Conservation (phyloP, 2,797 vertebrate species). For the Molothrus aeneus region DNA sequence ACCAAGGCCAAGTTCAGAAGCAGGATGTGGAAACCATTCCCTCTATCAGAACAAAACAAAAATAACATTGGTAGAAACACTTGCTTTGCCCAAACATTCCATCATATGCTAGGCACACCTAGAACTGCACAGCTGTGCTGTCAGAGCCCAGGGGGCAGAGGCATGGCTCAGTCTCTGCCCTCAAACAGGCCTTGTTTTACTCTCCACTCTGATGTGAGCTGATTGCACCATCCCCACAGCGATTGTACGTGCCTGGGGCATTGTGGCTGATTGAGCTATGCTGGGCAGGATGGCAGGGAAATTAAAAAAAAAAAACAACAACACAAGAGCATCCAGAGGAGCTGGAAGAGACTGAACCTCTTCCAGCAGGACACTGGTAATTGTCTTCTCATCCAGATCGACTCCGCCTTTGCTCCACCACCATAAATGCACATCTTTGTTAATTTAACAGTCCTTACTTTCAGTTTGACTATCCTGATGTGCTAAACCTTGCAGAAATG, state of each 20-base stretch:
- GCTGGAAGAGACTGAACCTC: background rate
- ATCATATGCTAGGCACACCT: background rate
- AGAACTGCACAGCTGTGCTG: background rate
- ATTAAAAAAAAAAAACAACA: background rate
- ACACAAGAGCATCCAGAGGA: background rate
- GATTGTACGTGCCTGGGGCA: background rate
- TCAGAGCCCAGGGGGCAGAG: background rate
- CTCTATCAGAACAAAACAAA: background rate
- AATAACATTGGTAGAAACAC: background rate
- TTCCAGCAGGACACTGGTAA: background rate
- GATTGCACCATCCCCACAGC: background rate
- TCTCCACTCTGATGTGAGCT: background rate
- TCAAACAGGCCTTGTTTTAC: background rate
- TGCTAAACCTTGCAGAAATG: slow-evolving; percentile 41
- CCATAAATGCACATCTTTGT: background rate
- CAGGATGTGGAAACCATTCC: background rate
- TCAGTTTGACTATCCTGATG: background rate
- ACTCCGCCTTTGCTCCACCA: background rate
- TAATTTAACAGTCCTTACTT: background rate
- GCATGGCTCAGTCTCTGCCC: background rate
- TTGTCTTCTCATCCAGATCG: background rate
- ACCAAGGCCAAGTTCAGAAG: background rate
- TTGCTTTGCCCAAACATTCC: background rate
- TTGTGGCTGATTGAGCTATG: background rate
- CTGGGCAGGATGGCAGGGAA: background rate